A percentile compares a stretch with the other conserved stretches of the same genome.
phyloP scores from a whole-genome alignment of 2,888 invertebrate genomes.

The Rhagophthalmus giganteus region DNA sequence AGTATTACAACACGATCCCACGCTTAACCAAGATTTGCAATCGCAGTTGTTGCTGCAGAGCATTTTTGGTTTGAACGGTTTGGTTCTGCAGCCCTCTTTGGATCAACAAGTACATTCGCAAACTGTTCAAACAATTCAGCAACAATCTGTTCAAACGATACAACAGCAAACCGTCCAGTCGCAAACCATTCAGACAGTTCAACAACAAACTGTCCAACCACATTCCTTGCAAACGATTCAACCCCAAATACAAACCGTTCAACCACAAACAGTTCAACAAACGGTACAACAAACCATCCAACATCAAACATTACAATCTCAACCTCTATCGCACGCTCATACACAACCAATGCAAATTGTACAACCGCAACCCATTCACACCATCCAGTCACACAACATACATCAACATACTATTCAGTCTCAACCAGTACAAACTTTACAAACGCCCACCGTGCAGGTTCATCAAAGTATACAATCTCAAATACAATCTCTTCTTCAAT shows the following conservation, averaged over 20 bases:
- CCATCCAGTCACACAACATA: constrained; percentile 31
- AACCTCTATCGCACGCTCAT: constrained; percentile 45
- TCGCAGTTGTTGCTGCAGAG: constrained; percentile 54
- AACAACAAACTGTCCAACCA: constrained; percentile 53
- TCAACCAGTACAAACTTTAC: too few species aligned
- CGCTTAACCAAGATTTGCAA: constrained; percentile 59
- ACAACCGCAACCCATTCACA: constrained; percentile 51
- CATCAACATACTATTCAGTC: constrained; percentile 35
- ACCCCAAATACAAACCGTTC: constrained; percentile 46
- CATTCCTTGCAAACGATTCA: constrained; percentile 49
- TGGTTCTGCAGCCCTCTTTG: constrained; percentile 53
- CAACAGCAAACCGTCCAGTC: constrained; percentile 54
- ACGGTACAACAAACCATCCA: constrained; percentile 48
- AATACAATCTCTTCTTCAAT: constrained; percentile 32
- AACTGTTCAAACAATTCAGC: constrained; percentile 55
- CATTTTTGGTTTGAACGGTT: constrained; percentile 51
- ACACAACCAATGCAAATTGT: constrained; percentile 54
- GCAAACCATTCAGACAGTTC: constrained; percentile 55
- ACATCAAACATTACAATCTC: constrained; percentile 49
- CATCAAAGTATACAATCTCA: constrained; percentile 33
- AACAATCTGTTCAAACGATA: constrained; percentile 54
- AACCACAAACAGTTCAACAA: constrained; percentile 45
- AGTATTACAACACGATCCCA: constrained; percentile 67
- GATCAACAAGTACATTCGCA: constrained; percentile 54
- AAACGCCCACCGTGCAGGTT: constrained; percentile 27